Evolutionary conservation across 2,888 invertebrate genomes (phyloP), one percentile per base, ranked within the genome.

Genomic region (Ormia ochracea): DNA sequence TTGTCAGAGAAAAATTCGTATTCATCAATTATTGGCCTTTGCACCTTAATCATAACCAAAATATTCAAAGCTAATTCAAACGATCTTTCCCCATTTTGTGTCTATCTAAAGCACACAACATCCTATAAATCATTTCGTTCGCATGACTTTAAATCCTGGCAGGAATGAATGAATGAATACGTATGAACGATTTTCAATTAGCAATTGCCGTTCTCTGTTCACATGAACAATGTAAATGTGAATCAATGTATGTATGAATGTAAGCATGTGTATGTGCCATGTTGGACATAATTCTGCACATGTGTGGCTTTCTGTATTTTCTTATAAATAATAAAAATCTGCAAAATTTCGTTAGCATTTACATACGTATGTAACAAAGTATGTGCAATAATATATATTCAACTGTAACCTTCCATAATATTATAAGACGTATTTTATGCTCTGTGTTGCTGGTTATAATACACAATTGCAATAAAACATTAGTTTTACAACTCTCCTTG

Each of bases 391-490:
- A 14, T 52, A n/a, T 43, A 50, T 69, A n/a, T 58, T 23, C 36
- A 74, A 56, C 56, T 50, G 63, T 28, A 72, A 72, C 66, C 59
- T 70, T 69, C 69, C 69, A 69, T 36, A 75, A 75, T 31, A n/a
- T n/a, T n/a, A 26, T 54, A 45, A 69, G 21, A 52, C 68, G 28
- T 56, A 80, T 72, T 76, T 68, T 68, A 61, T 56, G 72, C 56
- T 74, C 63, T 52, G 56, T 61, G 54, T 56, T 66, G 61, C 65
- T 72, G 21, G 76, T 50, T 68, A 80, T 80, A 76, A 76, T 76
- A 80, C 68, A 80, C 76, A 80, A 80, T 80, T 80, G 76, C 76
- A 80, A 80, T 80, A 80, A 80, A 76, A 76, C 72, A 80, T 80
- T 80, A 72, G 76, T 80, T 80, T 76, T 72, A 80, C 80, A 76